These are phyloP conservation scores for Adelosebastes latens DNA, from an alignment of 2,797 vertebrate genomes.

Conservation along the genomic window DNA sequence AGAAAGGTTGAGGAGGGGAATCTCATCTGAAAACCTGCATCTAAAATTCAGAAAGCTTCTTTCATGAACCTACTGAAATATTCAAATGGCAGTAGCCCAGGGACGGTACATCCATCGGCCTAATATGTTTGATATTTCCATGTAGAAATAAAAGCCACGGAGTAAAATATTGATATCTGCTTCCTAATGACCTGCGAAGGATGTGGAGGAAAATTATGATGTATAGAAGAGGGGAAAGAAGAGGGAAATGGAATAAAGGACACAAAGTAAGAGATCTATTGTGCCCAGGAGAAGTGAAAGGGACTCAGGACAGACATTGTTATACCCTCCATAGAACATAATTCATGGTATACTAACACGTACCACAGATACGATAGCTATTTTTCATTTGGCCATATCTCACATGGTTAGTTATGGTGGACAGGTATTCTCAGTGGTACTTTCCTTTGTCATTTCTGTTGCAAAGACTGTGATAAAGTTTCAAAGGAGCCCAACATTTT, in stretches of 20 bases:
- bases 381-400: neutral
- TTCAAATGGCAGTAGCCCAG: slow-evolving; percentile 53
- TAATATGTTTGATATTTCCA: slow-evolving; percentile 68
- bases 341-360: neutral
- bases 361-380: neutral
- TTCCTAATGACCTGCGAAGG: slow-evolving; percentile 48
- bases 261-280: neutral
- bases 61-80: slow-evolving; percentile 60
- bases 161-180: slow-evolving; percentile 62
- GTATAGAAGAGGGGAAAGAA: neutral
- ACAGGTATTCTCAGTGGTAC: neutral
- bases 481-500: neutral
- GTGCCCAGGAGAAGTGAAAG: neutral
- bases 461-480: neutral
- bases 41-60: slow-evolving; percentile 59
- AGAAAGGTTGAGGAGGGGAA: slow-evolving; percentile 25
- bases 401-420: neutral
- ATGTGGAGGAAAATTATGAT: slow-evolving; percentile 11
- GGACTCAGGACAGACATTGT: neutral
- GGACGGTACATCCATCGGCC: slow-evolving; percentile 48
- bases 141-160: slow-evolving; percentile 57
- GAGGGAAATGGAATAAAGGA: neutral
- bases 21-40: slow-evolving; percentile 47
- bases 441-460: neutral
- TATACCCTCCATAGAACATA: neutral